Base-by-base conservation (phyloP, 2,797 vertebrate genomes). In the Bradypodion pumilum region DNA sequence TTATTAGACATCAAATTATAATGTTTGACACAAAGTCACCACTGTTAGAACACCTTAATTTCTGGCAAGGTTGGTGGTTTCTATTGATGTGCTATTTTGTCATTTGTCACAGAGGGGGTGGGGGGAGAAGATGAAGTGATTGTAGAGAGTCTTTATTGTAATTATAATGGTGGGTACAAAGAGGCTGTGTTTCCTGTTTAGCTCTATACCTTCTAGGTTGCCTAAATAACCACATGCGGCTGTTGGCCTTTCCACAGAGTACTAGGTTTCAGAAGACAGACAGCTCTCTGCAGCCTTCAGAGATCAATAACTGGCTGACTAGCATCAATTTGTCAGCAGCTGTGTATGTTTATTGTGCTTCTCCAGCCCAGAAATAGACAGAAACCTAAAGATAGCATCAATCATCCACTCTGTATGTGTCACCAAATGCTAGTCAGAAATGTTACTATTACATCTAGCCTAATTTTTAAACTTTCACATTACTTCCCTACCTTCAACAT, bases 1-100 rank as follows among this genome's bases (percentile, higher is more conserved):
- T 63, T 69, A 72, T 87, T 87, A 65, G 42, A 70, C 7, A 32
- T 63, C 42, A 80, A 87, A 84, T 80, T 52, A 87, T 69, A 87
- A 78, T 70, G 42, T 52, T 84, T 83, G 63, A 84, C 42, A 84
- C 21, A 63, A 80, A 70, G 63, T 80, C 75, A 35, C 35, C 76
- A 68, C 74, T 75, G 40, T 59, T 66, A 49, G 52, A 83, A 76
- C 72, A 80, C 52, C 32, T 63, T 87, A 75, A 80, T 83, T 75
- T 80, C 52, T 76, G 42, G 27, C 35, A 35, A 46, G 56, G 60
- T 65, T 78, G 12, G 59, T 59, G 27, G 85, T 70, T 16, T 72
- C 81, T 87, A n/a, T 70, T 76, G 65, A 76, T 42, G 37, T 76
- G 15, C 42, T 63, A 40, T 56, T 80, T 56, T 83, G 73, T 70